Evolutionary conservation across 2,888 invertebrate genomes (phyloP).

Genomic region (Agrotis puta): DNA sequence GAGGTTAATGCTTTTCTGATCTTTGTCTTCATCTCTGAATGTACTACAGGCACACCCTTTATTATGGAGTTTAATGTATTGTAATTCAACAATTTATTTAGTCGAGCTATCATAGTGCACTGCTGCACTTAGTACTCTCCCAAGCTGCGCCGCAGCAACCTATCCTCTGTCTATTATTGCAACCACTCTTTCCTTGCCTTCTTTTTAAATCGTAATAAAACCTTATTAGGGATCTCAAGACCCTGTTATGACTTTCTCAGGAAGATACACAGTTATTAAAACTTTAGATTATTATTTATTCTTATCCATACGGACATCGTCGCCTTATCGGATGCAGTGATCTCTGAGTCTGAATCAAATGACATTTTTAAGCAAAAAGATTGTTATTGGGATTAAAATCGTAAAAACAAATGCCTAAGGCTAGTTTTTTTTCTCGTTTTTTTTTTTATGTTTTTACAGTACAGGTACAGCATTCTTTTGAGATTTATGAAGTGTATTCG

Average conservation of each 20-base stretch:
- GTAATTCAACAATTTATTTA: neutral
- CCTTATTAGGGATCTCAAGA: neutral
- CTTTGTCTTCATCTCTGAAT: neutral
- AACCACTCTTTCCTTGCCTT: neutral
- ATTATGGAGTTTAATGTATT: neutral
- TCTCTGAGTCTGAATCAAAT: conserved; percentile 45
- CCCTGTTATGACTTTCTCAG: conserved; percentile 44
- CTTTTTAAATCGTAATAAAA: conserved; percentile 12
- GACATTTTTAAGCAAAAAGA: conserved; percentile 57
- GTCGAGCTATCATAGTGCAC: neutral
- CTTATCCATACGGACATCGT: conserved; percentile 43
- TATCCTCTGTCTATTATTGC: neutral
- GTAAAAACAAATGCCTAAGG: conserved; percentile 47
- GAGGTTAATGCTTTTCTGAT: too few species aligned
- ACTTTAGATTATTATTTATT: conserved; percentile 41
- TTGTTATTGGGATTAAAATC: conserved; percentile 55
- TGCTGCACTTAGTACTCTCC: neutral
- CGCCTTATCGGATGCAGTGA: conserved; percentile 35
- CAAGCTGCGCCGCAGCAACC: neutral
- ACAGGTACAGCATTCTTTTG: conserved; percentile 32
- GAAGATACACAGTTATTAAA: conserved; percentile 36
- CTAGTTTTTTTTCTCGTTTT: conserved; percentile 29
- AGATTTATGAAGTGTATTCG: conserved; percentile 6
- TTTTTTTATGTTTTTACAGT: conserved; percentile 12
- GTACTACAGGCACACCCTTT: neutral